These are phyloP conservation scores for Deroptyus accipitrinus DNA, from an alignment of 2,113 vertebrate species.

Conservation along the genomic window DNA sequence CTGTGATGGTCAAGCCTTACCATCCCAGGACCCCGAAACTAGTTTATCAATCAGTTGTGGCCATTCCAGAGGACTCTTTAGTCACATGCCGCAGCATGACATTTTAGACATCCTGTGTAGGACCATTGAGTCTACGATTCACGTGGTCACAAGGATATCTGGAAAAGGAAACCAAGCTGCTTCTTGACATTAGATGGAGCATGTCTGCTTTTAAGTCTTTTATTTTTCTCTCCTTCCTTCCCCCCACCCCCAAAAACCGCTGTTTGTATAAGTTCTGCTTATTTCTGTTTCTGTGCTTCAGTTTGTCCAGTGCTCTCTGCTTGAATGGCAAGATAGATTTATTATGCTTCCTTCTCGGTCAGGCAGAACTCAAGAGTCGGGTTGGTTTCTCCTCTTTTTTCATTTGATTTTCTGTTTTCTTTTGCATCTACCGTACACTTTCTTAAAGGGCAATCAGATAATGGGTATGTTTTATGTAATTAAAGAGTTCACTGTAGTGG, in stretches of 20 bases:
- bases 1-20: slow-evolving; percentile 81
- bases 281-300: slow-evolving; percentile 86
- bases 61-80: slow-evolving; percentile 85
- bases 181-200: slow-evolving; percentile 92
- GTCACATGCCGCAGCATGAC: slow-evolving; percentile 85
- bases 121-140: slow-evolving; percentile 95
- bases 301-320: slow-evolving; percentile 88
- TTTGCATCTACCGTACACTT: slow-evolving; percentile 86
- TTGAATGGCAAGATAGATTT: slow-evolving; percentile 87
- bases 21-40: slow-evolving; percentile 80
- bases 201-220: slow-evolving; percentile 75
- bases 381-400: background rate
- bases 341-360: slow-evolving; percentile 82
- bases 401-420: slow-evolving; percentile 62
- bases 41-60: slow-evolving; percentile 76
- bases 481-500: slow-evolving; percentile 89
- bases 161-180: slow-evolving; percentile 85
- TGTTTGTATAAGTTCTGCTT: slow-evolving; percentile 82
- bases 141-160: slow-evolving; percentile 91
- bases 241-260: background rate
- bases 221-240: background rate
- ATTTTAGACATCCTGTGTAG: slow-evolving; percentile 95
- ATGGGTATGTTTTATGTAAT: slow-evolving; percentile 88
- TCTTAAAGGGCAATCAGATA: slow-evolving; percentile 90
- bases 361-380: slow-evolving; percentile 78